Evolutionary conservation across 1,140 invertebrate species (phyloP).

Genomic region (Manduca sexta): DNA sequence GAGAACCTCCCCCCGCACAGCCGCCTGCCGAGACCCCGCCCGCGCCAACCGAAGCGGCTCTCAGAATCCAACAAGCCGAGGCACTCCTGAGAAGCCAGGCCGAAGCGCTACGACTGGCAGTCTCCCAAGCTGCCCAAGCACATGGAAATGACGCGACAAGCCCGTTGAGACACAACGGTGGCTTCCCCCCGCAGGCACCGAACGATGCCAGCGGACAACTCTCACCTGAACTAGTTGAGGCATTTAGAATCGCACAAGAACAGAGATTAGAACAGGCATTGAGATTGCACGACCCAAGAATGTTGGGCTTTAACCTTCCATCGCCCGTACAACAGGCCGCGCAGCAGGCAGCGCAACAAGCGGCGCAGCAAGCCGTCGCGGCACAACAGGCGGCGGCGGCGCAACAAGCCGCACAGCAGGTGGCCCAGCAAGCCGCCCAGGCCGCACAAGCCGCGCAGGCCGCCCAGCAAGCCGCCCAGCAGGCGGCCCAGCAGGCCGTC

Average conservation of each 20-base stretch:
- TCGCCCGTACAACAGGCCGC: constrained; percentile 51
- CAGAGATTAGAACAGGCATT: constrained; percentile 87
- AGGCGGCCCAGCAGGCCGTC: constrained; percentile 39
- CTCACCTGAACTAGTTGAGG: constrained; percentile 79
- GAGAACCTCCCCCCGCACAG: constrained; percentile 74
- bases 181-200: constrained; percentile 51
- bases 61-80: constrained; percentile 85
- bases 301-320: constrained; percentile 67
- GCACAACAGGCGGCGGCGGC: constrained; percentile 45
- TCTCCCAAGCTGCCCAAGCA: constrained; percentile 75
- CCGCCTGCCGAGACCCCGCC: constrained; percentile 69
- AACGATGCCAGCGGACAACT: constrained; percentile 66
- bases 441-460: constrained; percentile 40
- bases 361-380: constrained; percentile 27
- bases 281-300: constrained; percentile 78
- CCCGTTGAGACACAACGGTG: constrained; percentile 69
- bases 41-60: constrained; percentile 74
- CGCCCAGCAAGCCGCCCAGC: constrained; percentile 37
- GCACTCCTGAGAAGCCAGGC: constrained; percentile 87
- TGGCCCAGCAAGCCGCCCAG: constrained; percentile 43
- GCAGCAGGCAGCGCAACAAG: constrained; percentile 36
- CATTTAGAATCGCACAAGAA: constrained; percentile 82
- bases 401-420: constrained; percentile 40
- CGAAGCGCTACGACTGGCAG: constrained; percentile 86
- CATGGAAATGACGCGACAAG: constrained; percentile 48